A percentile compares a stretch with the other conserved stretches of the same genome.
These are phyloP conservation scores for Myxocyprinus asiaticus DNA, from an alignment of 2,113 vertebrate genomes.

Conservation along the genomic window DNA sequence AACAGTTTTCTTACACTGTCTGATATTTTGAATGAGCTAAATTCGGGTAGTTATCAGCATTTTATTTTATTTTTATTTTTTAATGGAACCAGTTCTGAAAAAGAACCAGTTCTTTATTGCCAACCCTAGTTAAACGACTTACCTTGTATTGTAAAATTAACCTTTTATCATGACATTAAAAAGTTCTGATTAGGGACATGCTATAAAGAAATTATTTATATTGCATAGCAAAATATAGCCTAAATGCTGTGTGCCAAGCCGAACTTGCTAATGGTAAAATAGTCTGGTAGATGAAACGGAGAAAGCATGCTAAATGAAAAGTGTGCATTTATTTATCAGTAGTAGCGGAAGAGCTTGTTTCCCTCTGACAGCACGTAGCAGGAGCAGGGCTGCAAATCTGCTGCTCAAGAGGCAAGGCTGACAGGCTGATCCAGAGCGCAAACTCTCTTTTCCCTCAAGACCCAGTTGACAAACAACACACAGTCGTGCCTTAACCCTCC, in stretches of 20 bases:
- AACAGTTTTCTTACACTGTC: no score
- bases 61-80: no score
- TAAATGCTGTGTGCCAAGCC: constrained; percentile 13
- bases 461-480: constrained; percentile 21
- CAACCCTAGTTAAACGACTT: no score
- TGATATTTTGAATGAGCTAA: no score
- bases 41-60: no score
- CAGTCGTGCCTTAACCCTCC: constrained; percentile 13
- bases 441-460: constrained; percentile 7
- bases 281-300: constrained; percentile 42
- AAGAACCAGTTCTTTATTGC: no score
- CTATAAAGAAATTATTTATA: background rate
- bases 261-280: background rate
- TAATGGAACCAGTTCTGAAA: no score
- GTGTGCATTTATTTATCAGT: background rate
- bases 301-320: constrained; percentile 5
- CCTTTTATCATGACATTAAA: no score
- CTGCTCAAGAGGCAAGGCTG: constrained; percentile 16
- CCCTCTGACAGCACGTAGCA: constrained; percentile 28
- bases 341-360: background rate
- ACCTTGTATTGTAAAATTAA: no score
- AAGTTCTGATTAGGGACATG: no score
- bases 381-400: constrained; percentile 6
- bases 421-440: constrained; percentile 14
- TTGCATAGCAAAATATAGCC: background rate